Evolutionary conservation across 1,140 invertebrate genomes (phyloP), one percentile per base, ranked within the genome.

Genomic region (Drosophila busckii): DNA sequence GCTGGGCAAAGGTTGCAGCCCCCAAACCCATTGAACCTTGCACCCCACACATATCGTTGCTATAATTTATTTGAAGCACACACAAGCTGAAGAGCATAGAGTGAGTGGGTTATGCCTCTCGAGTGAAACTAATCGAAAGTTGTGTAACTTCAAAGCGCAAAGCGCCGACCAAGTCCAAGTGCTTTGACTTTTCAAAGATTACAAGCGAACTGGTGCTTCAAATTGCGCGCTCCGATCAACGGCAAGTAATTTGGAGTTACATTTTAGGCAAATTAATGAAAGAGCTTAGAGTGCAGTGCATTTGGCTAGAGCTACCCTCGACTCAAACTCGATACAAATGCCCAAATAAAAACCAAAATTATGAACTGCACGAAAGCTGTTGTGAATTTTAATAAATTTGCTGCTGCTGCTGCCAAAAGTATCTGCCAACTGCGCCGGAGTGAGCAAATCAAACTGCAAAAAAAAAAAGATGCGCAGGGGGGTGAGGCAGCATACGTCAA

Each of bases 341-440:
- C 32, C n/a, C 69, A 84, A 84, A 64, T 80, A 78, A 73, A 80
- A 78, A 80, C 82, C 40, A 80, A 80, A 80, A 84, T 73, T 84
- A 84, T 85, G 83, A 85, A 85, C 83, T 85, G 75, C 65, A 65
- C 76, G 75, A 66, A 70, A 83, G 76, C 76, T 85, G 83, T 78
- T 78, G 63, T 85, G 83, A 85, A 85, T 85, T 80, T 83, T 83
- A 85, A 85, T 85, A 82, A 84, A 73, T 75, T 62, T 73, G 42
- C 71, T 61, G 49, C 20, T 55, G 16, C 25, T 45, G 34, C 23
- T 38, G 35, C 46, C 40, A 63, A 58, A 53, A 56, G 58, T 70
- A 63, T 71, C 63, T 71, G 50, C 23, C 34, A 66, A 54, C 52
- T 46, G 58, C 37, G 68, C 45, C 59, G 61, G 64, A 61, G 73